phyloP scores from a whole-genome alignment of 2,797 vertebrate species.

The Micrastur ruficollis region DNA sequence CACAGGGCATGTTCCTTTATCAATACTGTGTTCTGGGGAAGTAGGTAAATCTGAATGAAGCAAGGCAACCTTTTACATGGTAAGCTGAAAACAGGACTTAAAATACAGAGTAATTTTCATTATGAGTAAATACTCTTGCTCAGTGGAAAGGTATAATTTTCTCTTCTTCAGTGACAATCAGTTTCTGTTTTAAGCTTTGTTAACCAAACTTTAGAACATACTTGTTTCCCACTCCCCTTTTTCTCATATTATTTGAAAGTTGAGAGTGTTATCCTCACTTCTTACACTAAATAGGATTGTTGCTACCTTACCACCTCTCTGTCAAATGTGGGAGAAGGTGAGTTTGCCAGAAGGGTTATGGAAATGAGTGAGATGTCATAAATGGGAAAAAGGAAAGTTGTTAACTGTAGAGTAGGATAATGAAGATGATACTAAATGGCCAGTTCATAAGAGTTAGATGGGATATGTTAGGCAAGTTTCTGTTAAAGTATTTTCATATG shows the following conservation, averaged over 20 bases:
- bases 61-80: background rate
- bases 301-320: background rate
- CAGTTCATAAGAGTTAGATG: background rate
- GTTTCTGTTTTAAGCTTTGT: background rate
- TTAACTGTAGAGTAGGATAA: background rate
- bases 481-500: rapidly evolving
- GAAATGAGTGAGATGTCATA: background rate
- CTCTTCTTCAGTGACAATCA: background rate
- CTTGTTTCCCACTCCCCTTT: rapidly evolving
- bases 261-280: background rate
- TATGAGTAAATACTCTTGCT: background rate
- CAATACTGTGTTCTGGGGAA: background rate
- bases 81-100: background rate
- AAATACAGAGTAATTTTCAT: background rate
- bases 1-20: rapidly evolving
- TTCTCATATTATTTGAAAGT: background rate
- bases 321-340: background rate
- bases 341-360: background rate
- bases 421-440: background rate
- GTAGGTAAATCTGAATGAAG: background rate
- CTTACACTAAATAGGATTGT: background rate
- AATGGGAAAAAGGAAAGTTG: background rate
- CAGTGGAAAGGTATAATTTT: background rate
- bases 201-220: background rate
- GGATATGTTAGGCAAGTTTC: background rate